Evolutionary conservation across 2,113 vertebrate species (phyloP).

Genomic region (Zingel zingel): DNA sequence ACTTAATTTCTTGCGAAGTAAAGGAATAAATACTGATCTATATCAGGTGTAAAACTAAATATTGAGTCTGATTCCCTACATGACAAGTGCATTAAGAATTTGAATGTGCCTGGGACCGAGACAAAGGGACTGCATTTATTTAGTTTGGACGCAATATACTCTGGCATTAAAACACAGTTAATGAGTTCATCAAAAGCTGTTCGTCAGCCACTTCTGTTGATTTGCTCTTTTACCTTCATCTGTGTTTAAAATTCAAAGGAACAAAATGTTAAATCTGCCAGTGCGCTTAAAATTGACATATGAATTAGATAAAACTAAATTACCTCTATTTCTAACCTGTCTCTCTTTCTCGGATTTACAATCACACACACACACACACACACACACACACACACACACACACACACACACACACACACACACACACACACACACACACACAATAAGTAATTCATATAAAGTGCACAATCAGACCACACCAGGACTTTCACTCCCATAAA

Average conservation of each 20-base stretch:
- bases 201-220: not conserved
- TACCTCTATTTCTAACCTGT: not conserved
- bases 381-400: not conserved
- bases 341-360: too few relatives aligned
- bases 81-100: not conserved
- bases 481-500: constrained; percentile 20
- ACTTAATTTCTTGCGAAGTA: not conserved
- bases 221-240: not conserved
- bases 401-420: too few relatives aligned
- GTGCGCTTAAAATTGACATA: not conserved
- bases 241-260: not conserved
- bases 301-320: not conserved
- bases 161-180: not conserved
- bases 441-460: constrained; percentile 3
- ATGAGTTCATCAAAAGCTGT: constrained; percentile 11
- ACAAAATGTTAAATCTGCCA: not conserved
- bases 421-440: too few relatives aligned
- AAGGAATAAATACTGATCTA: not conserved
- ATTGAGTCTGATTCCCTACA: not conserved
- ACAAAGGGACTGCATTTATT: not conserved
- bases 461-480: not conserved
- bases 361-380: not conserved
- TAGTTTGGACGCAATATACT: not conserved
- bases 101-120: not conserved
- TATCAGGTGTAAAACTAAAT: not conserved